phyloP scores from a whole-genome alignment of 2,888 invertebrate genomes.

The Macrostomum cliftonense region DNA sequence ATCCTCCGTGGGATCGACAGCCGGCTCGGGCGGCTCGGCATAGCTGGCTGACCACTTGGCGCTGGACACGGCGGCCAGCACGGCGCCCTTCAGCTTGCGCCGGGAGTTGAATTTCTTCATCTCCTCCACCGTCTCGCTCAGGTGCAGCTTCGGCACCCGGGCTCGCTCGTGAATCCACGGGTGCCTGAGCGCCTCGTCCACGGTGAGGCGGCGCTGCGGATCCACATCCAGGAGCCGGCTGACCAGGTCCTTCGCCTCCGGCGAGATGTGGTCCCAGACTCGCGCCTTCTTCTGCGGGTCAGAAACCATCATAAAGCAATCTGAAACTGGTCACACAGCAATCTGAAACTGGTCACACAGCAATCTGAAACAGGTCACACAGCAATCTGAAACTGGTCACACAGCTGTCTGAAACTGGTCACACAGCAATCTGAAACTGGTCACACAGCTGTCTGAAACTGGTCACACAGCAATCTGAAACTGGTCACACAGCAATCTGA shows the following conservation, averaged over 20 bases:
- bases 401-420: too few species aligned
- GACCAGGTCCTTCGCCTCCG: slow-evolving; percentile 74
- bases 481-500: too few species aligned
- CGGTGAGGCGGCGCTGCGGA: slow-evolving; percentile 67
- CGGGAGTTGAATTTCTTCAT: slow-evolving; percentile 79
- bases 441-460: too few species aligned
- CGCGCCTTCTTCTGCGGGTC: slow-evolving; percentile 66
- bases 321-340: too few species aligned
- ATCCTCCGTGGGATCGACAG: slow-evolving; percentile 45
- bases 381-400: too few species aligned
- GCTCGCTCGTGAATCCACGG: slow-evolving; percentile 65
- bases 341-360: too few species aligned
- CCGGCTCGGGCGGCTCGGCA: slow-evolving; percentile 44
- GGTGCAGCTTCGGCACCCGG: slow-evolving; percentile 59
- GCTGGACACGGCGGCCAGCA: slow-evolving; percentile 66
- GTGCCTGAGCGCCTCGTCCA: slow-evolving; percentile 76
- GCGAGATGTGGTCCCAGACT: slow-evolving; percentile 72
- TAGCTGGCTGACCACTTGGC: slow-evolving; percentile 52
- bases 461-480: too few species aligned
- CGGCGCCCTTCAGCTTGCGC: slow-evolving; percentile 53
- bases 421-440: too few species aligned
- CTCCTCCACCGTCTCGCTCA: slow-evolving; percentile 73
- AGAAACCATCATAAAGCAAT: too few species aligned
- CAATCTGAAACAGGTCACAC: too few species aligned
- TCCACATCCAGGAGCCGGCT: slow-evolving; percentile 72